Conservation (phyloP, 1,140 invertebrate genomes). For the Meloidogyne exigua region DNA sequence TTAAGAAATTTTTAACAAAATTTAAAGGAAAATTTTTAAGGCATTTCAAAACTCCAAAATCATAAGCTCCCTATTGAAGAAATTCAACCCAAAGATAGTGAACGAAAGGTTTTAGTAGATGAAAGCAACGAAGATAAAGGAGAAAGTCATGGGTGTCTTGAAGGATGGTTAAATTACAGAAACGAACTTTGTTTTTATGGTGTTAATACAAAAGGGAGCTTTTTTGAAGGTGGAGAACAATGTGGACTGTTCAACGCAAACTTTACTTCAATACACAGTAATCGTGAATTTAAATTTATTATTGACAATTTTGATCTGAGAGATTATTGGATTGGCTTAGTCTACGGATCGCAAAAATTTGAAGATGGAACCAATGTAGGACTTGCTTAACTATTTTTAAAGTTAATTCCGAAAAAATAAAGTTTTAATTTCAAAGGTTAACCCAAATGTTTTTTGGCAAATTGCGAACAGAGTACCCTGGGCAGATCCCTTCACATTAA, state of each 20-base stretch:
- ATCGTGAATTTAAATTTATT: constrained; percentile 20
- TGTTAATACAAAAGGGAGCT: not conserved
- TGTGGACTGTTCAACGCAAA: constrained; percentile 18
- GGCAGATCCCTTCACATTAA: not conserved
- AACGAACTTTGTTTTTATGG: constrained; percentile 20
- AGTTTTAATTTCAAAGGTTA: not conserved
- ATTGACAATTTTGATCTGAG: constrained; percentile 10
- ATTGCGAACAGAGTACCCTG: constrained; percentile 9
- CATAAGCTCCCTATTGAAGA: not conserved
- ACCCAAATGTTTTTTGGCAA: constrained; percentile 2
- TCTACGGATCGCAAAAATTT: not conserved
- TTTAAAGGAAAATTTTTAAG: not conserved
- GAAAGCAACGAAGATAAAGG: not conserved
- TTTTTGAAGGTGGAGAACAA: not conserved
- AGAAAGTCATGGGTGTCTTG: not conserved
- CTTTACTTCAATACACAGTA: constrained; percentile 22
- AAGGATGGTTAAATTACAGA: constrained; percentile 18
- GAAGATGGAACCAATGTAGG: constrained; percentile 20
- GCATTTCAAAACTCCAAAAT: not conserved
- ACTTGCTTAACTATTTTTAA: not conserved
- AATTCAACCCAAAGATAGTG: not conserved
- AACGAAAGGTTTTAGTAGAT: not conserved
- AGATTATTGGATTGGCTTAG: constrained; percentile 19
- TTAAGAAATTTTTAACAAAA: not conserved
- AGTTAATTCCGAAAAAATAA: no score